Evolutionary conservation across 2,113 vertebrate genomes (phyloP).

Genomic region (Astur gentilis): DNA sequence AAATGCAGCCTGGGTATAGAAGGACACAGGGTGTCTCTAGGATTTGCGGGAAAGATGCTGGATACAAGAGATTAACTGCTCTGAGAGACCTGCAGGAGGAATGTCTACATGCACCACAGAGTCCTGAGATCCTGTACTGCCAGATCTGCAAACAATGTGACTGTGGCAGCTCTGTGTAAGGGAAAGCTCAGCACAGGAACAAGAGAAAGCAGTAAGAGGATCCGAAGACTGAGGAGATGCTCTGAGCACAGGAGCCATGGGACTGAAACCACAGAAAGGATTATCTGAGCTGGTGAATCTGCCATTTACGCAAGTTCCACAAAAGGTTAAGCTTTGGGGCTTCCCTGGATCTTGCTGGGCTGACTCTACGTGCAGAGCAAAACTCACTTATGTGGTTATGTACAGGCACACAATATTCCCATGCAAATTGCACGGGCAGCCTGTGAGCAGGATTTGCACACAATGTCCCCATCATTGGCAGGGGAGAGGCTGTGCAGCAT

Average conservation of each 20-base stretch:
- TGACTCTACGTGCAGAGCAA: neutral
- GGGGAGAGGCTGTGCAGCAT: neutral
- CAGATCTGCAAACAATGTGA: neutral
- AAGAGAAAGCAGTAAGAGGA: neutral
- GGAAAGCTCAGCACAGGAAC: neutral
- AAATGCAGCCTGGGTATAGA: neutral
- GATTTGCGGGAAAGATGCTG: accelerated
- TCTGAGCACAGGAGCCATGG: neutral
- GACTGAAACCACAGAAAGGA: neutral
- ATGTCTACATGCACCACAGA: neutral
- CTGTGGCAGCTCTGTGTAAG: neutral
- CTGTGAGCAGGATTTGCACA: neutral
- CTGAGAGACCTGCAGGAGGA: neutral
- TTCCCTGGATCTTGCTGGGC: neutral
- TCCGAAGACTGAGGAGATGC: neutral
- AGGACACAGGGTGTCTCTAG: accelerated
- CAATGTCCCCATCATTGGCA: accelerated
- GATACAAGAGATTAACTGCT: neutral
- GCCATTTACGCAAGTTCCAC: accelerated
- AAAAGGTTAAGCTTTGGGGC: neutral
- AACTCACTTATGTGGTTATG: accelerated
- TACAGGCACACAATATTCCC: accelerated
- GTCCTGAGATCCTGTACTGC: neutral
- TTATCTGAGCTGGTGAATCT: neutral
- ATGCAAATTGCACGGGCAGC: neutral